Percentiles rank a stretch among this genome's conserved stretches.
Conservation (phyloP, 2,888 invertebrate genomes). For the Stegophylla sp. region DNA sequence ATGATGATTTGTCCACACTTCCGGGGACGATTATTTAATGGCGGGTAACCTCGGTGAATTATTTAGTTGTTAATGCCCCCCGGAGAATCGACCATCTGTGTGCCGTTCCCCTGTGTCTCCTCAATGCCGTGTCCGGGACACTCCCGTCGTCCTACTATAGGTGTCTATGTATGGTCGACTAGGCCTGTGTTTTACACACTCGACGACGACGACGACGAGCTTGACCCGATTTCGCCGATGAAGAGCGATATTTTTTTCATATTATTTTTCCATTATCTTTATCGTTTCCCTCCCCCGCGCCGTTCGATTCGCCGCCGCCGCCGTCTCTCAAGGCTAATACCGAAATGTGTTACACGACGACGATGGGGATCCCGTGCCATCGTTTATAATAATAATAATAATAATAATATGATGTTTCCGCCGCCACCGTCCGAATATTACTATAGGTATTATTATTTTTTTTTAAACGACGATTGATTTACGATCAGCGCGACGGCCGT, state of each 20-base stretch:
- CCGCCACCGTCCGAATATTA: not conserved
- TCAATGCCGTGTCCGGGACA: not conserved
- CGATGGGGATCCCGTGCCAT: conserved; percentile 22
- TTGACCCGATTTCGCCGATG: conserved; percentile 23
- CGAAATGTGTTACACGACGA: not conserved
- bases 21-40: too few relatives aligned
- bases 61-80: too few relatives aligned
- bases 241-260: not conserved
- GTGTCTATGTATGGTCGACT: too few relatives aligned
- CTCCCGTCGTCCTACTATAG: conserved; percentile 13
- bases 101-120: too few relatives aligned
- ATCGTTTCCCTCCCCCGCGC: not conserved
- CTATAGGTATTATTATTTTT: too few relatives aligned
- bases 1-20: too few relatives aligned
- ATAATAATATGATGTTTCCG: not conserved
- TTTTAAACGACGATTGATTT: conserved; percentile 36
- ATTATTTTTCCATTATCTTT: not conserved
- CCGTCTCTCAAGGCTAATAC: conserved; percentile 10
- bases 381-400: too few relatives aligned
- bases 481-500: too few relatives aligned
- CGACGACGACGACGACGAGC: not conserved
- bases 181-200: too few relatives aligned
- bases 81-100: too few relatives aligned
- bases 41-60: too few relatives aligned
- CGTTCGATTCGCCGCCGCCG: too few relatives aligned